Evolutionary conservation across 2,113 vertebrate species (phyloP).

Genomic region (Nematolebias whitei): DNA sequence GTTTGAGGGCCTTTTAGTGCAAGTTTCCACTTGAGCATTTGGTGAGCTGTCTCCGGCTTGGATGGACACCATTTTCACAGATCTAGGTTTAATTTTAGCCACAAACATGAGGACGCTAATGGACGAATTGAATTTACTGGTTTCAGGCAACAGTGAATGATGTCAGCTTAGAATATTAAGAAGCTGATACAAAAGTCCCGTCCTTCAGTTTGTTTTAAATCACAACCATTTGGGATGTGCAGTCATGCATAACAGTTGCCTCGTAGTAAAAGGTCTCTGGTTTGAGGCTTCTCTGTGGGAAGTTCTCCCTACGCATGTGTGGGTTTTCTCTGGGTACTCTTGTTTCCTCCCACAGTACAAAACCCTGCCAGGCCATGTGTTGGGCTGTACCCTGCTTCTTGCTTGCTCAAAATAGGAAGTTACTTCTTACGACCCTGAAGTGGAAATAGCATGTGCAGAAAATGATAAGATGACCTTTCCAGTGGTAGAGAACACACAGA

Average conservation of each 20-base stretch:
- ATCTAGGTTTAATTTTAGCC: conserved; percentile 18
- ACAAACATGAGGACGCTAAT: conserved; percentile 3
- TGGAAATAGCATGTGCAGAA: background rate
- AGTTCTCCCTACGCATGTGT: background rate
- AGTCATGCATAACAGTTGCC: background rate
- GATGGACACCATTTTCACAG: conserved; percentile 25
- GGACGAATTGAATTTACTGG: conserved; percentile 29
- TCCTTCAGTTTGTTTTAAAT: too few relatives aligned
- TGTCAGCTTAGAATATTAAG: conserved; percentile 6
- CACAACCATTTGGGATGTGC: background rate
- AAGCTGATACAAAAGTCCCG: too few relatives aligned
- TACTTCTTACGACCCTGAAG: background rate
- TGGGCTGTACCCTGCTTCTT: too few relatives aligned
- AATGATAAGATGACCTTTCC: background rate
- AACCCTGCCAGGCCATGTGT: too few relatives aligned
- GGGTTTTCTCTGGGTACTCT: background rate
- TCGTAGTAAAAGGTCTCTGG: background rate
- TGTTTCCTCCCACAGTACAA: background rate
- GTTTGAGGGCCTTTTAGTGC: conserved; percentile 43
- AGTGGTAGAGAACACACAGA: too few relatives aligned
- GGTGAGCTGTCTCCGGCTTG: conserved; percentile 40
- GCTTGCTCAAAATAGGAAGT: too few relatives aligned
- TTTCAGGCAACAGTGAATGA: conserved; percentile 26
- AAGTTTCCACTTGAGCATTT: conserved; percentile 35
- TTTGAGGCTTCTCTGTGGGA: background rate